Conservation (phyloP, 2,888 invertebrate genomes). For the Muscina levida region DNA sequence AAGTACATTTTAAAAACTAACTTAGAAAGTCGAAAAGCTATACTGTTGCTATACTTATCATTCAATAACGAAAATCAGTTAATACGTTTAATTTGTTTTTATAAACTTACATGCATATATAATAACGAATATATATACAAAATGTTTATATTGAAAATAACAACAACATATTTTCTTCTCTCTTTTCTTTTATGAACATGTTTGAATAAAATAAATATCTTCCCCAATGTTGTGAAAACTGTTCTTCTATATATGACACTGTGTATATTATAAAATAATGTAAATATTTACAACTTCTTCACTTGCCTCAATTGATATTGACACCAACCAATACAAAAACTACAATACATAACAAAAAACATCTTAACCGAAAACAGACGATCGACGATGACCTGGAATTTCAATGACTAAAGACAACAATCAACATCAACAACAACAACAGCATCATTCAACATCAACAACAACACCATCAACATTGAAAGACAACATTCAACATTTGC, state of each 20-base stretch:
- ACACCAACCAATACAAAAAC: too few species aligned
- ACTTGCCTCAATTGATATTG: too few species aligned
- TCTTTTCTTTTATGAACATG: slow-evolving; percentile 52
- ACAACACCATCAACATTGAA: slow-evolving; percentile 26
- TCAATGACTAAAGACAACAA: slow-evolving; percentile 71
- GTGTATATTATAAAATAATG: not conserved
- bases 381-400: slow-evolving; percentile 80
- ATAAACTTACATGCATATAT: too few species aligned
- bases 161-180: slow-evolving; percentile 50
- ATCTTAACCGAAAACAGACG: slow-evolving; percentile 71
- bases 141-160: not conserved
- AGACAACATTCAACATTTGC: slow-evolving; percentile 38
- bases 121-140: too few species aligned
- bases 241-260: not conserved
- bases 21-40: too few species aligned
- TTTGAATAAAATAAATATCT: slow-evolving; percentile 37
- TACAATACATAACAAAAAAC: slow-evolving; percentile 34
- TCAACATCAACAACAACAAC: slow-evolving; percentile 64
- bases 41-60: too few species aligned
- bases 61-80: too few species aligned
- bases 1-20: too few species aligned
- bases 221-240: slow-evolving; percentile 17
- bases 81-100: too few species aligned
- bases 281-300: too few species aligned
- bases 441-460: slow-evolving; percentile 68